These are phyloP conservation scores for Meloidogyne chitwoodi DNA, from an alignment of 1,140 invertebrate species.

Conservation along the genomic window DNA sequence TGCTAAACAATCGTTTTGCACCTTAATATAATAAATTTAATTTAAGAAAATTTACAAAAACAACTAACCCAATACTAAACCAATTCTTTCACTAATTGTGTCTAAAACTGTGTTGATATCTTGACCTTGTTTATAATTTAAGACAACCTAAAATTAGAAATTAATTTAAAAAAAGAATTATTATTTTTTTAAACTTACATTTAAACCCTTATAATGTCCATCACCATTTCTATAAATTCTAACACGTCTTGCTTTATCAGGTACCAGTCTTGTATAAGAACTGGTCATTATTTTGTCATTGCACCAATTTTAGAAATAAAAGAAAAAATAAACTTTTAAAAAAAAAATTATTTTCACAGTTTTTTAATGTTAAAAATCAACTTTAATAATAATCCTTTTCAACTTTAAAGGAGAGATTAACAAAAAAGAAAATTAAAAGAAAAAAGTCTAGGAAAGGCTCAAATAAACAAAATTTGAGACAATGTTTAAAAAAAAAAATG, in stretches of 20 bases:
- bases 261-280: conserved; percentile 16
- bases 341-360: too few relatives aligned
- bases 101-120: conserved; percentile 39
- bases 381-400: background rate
- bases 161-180: background rate
- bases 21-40: background rate
- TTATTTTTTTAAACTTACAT: background rate
- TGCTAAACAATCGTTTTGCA: conserved; percentile 5
- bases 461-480: background rate
- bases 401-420: background rate
- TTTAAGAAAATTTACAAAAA: too few relatives aligned
- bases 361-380: too few relatives aligned
- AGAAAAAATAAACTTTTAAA: background rate
- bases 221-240: conserved; percentile 41
- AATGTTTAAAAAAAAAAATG: background rate
- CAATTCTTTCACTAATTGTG: conserved; percentile 31
- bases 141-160: conserved; percentile 15
- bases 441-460: background rate
- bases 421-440: background rate
- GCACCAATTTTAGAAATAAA: background rate
- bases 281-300: background rate
- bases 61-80: conserved; percentile 22
- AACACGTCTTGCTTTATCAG: conserved; percentile 27
- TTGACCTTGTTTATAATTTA: conserved; percentile 32
- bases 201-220: conserved; percentile 36